These are phyloP conservation scores for Percopsis transmontana DNA, from an alignment of 2,113 vertebrate species.

Conservation along the genomic window DNA sequence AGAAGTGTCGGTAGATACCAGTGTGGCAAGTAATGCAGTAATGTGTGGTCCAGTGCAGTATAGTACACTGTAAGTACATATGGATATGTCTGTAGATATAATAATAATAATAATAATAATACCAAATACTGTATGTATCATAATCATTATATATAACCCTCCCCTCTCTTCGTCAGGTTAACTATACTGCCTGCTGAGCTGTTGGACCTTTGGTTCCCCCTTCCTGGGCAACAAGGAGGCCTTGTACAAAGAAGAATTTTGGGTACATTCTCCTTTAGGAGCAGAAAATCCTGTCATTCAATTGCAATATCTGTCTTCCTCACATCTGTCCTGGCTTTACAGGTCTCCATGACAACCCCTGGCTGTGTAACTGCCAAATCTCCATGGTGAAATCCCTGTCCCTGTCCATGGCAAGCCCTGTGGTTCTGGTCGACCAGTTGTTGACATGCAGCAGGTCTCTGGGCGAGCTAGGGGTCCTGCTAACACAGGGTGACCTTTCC, in stretches of 20 bases:
- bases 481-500: constrained; percentile 81
- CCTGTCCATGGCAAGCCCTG: constrained; percentile 72
- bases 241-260: constrained; percentile 52
- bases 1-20: too few relatives aligned
- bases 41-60: too few relatives aligned
- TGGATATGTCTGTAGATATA: too few relatives aligned
- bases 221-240: constrained; percentile 36
- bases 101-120: too few relatives aligned
- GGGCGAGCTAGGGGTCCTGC: constrained; percentile 76
- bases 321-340: constrained; percentile 6
- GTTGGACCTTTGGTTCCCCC: constrained; percentile 70
- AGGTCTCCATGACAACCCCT: constrained; percentile 96
- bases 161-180: constrained; percentile 39
- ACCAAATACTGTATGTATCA: background rate
- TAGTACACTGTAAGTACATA: too few relatives aligned
- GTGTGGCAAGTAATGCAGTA: too few relatives aligned
- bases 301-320: background rate
- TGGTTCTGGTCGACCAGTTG: constrained; percentile 84
- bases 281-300: background rate
- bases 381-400: constrained; percentile 86
- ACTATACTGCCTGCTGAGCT: constrained; percentile 61
- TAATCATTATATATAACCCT: background rate
- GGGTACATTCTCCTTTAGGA: constrained; percentile 35
- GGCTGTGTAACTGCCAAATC: constrained; percentile 93
- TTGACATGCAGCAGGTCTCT: constrained; percentile 83